Percentiles rank a stretch among this genome's conserved stretches.
phyloP scores from a whole-genome alignment of 2,113 vertebrate species.

The cattle (Bos taurus) region ARS-UCD2.0 NC_037351.1:32724501-32725000 shows the following conservation, averaged over 20 bases:
- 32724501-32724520: neutral
- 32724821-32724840: neutral
- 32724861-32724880: neutral
- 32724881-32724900: neutral
- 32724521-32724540: neutral
- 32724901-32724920: neutral
- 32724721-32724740: neutral
- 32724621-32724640: neutral
- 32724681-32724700: neutral
- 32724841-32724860: no score
- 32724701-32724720: slow-evolving; percentile 53
- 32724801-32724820: fast-evolving
- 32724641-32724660: slow-evolving; percentile 30
- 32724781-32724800: neutral
- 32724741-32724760: neutral
- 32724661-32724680: slow-evolving; percentile 47
- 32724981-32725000: neutral
- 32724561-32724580: neutral
- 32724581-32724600: neutral
- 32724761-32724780: fast-evolving
- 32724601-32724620: slow-evolving; percentile 8
- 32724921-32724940: neutral
- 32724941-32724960: neutral
- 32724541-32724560: slow-evolving; percentile 1
- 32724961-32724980: neutral